Base-by-base conservation (phyloP, 37 sponge, comb jelly and placozoan genomes). In the Haliclona indistincta region DNA sequence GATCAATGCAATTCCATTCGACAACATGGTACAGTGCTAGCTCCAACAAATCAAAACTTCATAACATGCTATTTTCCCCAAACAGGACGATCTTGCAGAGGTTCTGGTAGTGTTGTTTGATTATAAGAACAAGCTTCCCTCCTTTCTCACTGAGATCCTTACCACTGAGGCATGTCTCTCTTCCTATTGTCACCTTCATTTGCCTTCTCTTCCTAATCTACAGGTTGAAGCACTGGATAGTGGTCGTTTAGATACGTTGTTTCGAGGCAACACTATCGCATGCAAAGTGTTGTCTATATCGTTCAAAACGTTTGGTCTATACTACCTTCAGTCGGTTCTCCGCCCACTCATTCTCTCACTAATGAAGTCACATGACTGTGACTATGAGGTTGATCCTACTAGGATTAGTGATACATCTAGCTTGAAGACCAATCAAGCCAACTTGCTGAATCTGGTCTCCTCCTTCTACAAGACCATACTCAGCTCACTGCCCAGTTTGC, bases 191-290 rank as follows among this genome's bases (percentile, higher is more conserved):
- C 15, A 17, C 39, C 17, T 23, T 13, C 25, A 43, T 10, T 40
- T 51, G 22, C 37, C 38, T 23, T 53, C 38, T 45, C 5, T 55
- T 10, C 7, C 56, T 10, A 51, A 15, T 7, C 38, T 15, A 29
- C 44, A 87, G 88, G 79, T 91, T 30, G 86, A 81, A 40, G 91
- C 82, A 2, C 63, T 81, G 2, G 81, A 78, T 30, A 85, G 79
- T 70, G 89, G 85, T 44, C 84, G 67, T n/a, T 43, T 86, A 45
- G 88, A 91, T 64, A 81, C 92, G 29, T 54, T 94, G 2, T 94
- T 94, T 76, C 67, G 95, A 26, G 95, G 95, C 23, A 94, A 94
- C 81, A 79, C 91, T 43, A 63, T 94, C 4, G 84, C 95, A n/a
- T 87, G 95, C 60, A 94, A 94, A 47, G 84, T 94, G 28, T 76